Conservation (phyloP, 2,888 invertebrate species). For the Cephonodes hylas region DNA sequence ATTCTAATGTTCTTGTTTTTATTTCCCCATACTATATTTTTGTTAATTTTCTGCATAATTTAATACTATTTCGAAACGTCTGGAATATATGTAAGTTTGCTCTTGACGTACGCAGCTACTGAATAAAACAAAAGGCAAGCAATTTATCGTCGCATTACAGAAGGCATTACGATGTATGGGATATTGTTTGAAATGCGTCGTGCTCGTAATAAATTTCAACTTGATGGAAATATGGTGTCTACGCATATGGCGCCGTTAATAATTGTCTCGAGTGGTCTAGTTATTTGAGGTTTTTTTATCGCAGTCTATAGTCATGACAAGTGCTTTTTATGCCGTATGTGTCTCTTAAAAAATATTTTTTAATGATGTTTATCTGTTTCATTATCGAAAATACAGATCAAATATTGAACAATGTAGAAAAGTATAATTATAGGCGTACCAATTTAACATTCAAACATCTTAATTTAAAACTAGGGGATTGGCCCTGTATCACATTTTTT, state of each 20-base stretch:
- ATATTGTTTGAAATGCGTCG: constrained; percentile 16
- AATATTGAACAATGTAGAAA: no score
- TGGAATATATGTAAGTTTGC: neutral
- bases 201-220: neutral
- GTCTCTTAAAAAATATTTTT: no score
- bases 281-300: no score
- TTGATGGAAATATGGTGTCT: neutral
- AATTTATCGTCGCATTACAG: neutral
- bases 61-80: no score
- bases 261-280: neutral
- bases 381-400: no score
- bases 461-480: no score
- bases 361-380: no score
- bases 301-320: neutral
- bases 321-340: no score
- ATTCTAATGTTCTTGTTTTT: constrained; percentile 23
- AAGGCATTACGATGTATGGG: neutral
- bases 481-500: no score
- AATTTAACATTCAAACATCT: no score
- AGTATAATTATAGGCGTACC: no score
- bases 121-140: neutral
- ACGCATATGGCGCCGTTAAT: neutral
- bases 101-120: neutral
- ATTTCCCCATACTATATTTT: neutral
- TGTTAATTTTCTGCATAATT: no score